Percentiles rank a stretch among this genome's conserved stretches.
phyloP scores from a whole-genome alignment of 2,113 vertebrate species.

The Actinemys pallida region DNA sequence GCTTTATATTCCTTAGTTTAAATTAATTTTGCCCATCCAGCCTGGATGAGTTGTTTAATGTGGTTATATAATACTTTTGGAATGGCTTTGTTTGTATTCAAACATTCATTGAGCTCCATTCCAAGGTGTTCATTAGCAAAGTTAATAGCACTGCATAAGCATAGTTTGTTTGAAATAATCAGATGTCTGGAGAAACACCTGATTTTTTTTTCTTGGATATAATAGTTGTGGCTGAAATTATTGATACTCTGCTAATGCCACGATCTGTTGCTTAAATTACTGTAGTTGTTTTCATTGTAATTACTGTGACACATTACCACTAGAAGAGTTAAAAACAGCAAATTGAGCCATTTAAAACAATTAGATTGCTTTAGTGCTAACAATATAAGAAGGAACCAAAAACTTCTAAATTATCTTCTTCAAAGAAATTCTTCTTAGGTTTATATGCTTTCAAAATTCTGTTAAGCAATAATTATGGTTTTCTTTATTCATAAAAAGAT shows the following conservation, averaged over 20 bases:
- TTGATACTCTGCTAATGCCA: neutral
- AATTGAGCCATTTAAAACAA: conserved; percentile 30
- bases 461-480: neutral
- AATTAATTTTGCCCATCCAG: conserved; percentile 63
- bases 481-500: neutral
- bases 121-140: conserved; percentile 22
- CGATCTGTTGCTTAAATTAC: conserved; percentile 5
- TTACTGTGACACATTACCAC: conserved; percentile 27
- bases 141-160: neutral
- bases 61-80: conserved; percentile 35
- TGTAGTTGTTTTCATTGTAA: neutral
- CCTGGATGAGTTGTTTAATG: conserved; percentile 58
- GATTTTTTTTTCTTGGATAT: conserved; percentile 7
- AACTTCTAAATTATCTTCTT: conserved; percentile 25
- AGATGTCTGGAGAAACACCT: neutral
- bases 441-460: neutral
- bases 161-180: neutral
- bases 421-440: conserved; percentile 4
- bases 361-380: conserved; percentile 31
- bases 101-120: conserved; percentile 29
- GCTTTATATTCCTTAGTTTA: conserved; percentile 63
- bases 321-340: conserved; percentile 49
- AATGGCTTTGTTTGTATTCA: conserved; percentile 34
- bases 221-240: conserved; percentile 19
- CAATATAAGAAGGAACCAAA: conserved; percentile 8